Evolutionary conservation across 2,797 vertebrate genomes (phyloP).

Genomic region (Bradypodion ventrale): DNA sequence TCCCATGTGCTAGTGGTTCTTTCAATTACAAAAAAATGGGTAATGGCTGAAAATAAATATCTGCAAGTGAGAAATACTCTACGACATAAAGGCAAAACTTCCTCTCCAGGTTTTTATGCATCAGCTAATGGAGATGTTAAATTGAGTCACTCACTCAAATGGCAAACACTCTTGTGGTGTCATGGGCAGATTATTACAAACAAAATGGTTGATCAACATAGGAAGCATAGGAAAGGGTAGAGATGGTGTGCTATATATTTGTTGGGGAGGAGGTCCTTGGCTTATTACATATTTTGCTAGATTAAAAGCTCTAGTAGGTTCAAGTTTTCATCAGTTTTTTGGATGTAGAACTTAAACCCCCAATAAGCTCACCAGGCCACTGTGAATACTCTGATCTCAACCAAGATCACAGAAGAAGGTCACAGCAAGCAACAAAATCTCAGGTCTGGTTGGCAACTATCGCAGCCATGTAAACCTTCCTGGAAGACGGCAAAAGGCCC

Average conservation of each 20-base stretch:
- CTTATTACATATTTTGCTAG: not conserved
- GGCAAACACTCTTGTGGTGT: conserved; percentile 20
- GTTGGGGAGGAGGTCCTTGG: not conserved
- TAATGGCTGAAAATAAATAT: conserved; percentile 62
- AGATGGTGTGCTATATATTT: not conserved
- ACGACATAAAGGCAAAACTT: not conserved
- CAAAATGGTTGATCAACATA: not conserved
- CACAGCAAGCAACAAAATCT: no score
- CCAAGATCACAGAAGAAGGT: no score
- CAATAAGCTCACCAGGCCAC: no score
- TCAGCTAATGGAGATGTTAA: not conserved
- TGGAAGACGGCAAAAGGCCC: no score
- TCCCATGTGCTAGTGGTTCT: conserved; percentile 45
- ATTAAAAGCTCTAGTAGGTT: not conserved
- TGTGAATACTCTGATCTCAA: no score
- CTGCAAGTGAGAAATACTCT: conserved; percentile 48
- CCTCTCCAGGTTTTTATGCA: not conserved
- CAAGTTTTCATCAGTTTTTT: not conserved
- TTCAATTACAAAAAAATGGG: conserved; percentile 53
- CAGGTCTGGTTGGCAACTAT: no score
- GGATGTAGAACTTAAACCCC: not conserved
- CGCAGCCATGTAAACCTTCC: no score
- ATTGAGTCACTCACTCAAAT: not conserved
- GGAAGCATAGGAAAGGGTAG: conserved; percentile 9
- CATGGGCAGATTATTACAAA: conserved; percentile 14